Evolutionary conservation across 2,888 invertebrate species (phyloP).

Genomic region (Ceratothoa steindachneri): DNA sequence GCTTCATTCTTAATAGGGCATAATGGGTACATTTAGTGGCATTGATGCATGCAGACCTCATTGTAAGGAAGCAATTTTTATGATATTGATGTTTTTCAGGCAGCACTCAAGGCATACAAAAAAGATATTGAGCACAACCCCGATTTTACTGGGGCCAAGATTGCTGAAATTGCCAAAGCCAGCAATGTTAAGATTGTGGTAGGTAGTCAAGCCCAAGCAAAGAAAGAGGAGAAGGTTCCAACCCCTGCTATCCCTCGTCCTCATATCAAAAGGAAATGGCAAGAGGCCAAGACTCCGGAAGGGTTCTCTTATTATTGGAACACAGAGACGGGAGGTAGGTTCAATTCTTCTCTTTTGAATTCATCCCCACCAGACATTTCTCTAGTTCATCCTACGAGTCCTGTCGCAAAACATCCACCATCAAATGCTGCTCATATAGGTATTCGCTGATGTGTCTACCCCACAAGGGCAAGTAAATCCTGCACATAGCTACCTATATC

Average conservation of each 20-base stretch:
- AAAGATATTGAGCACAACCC: slow-evolving; percentile 39
- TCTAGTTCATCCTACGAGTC: neutral
- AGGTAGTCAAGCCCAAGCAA: neutral
- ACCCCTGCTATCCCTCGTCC: neutral
- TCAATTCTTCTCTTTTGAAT: neutral
- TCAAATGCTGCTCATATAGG: too few relatives aligned
- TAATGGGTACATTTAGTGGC: too few relatives aligned
- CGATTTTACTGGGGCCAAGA: slow-evolving; percentile 36
- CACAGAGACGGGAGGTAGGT: slow-evolving; percentile 36
- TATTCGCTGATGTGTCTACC: too few relatives aligned
- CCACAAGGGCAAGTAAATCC: too few relatives aligned
- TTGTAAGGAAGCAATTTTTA: too few relatives aligned
- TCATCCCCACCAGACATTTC: neutral
- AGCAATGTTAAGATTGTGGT: slow-evolving; percentile 38
- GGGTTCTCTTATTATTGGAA: slow-evolving; percentile 42
- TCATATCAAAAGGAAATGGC: slow-evolving; percentile 38
- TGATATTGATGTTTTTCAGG: too few relatives aligned
- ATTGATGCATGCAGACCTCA: too few relatives aligned
- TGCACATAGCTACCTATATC: neutral
- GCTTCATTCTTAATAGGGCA: too few relatives aligned
- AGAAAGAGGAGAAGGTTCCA: neutral
- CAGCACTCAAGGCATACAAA: slow-evolving; percentile 44
- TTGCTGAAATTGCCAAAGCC: slow-evolving; percentile 25
- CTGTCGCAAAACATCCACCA: neutral
- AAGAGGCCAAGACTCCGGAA: slow-evolving; percentile 37